These are phyloP conservation scores for Masnerella sp. DNA, from an alignment of 2,888 invertebrate species.

Conservation along the genomic window DNA sequence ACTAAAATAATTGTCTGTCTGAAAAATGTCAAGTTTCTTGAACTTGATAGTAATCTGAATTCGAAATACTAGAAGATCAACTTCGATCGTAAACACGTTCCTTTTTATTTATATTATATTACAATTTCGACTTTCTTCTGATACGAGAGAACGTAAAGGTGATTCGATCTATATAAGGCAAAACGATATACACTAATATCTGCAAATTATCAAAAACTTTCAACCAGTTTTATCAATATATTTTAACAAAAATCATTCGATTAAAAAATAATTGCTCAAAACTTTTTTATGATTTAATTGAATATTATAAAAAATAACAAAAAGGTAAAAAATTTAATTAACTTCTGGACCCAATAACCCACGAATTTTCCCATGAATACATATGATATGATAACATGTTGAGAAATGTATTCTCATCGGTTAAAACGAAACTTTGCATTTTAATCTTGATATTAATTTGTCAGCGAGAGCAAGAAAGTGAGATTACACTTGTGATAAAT, in stretches of 20 bases:
- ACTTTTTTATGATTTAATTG: no score
- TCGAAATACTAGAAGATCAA: constrained; percentile 14
- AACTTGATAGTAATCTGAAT: constrained; percentile 34
- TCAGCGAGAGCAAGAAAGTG: constrained; percentile 50
- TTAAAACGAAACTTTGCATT: constrained; percentile 43
- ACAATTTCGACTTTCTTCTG: constrained; percentile 40
- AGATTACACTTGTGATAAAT: constrained; percentile 49
- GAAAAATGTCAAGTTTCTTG: constrained; percentile 14
- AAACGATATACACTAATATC: no score
- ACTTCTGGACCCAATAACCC: no score
- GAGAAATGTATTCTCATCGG: constrained; percentile 40
- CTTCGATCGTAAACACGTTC: constrained; percentile 20
- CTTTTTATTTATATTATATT: constrained; percentile 34
- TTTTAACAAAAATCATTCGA: no score
- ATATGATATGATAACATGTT: constrained; percentile 25
- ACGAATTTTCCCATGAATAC: constrained; percentile 36
- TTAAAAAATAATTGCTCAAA: no score
- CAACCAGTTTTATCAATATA: no score
- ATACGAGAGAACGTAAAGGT: constrained; percentile 30
- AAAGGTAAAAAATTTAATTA: no score
- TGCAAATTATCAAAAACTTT: no score
- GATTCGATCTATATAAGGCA: no score
- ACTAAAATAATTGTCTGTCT: constrained; percentile 11
- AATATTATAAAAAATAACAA: no score
- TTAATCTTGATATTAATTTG: constrained; percentile 52